Evolutionary conservation across 2,113 vertebrate species (phyloP), one percentile per base, ranked within the genome.

Genomic region (Poeciliopsis occidentalis): DNA sequence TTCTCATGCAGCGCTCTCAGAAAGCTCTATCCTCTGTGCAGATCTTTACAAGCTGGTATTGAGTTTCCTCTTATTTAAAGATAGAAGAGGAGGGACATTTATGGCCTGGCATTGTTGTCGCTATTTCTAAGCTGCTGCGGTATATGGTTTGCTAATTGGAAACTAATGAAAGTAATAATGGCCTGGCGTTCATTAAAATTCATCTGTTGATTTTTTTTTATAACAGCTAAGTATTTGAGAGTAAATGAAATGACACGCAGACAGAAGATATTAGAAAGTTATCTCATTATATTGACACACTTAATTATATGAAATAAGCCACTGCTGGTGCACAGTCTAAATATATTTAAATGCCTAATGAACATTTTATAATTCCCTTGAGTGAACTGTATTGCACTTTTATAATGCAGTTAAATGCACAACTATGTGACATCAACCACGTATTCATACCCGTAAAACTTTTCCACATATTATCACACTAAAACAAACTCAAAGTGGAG

Each of bases 111-210:
- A 77, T 54, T 84, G 77, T 76, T 75, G 64, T 65, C 71, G 63
- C 75, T 84, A 74, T 86, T 69, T 76, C 67, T 54, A 54, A 78
- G 83, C 78, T 87, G 83, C 83, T 91, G 81, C 76, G 79, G 75
- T 85, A 64, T 87, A 88, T 78, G 78, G 81, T 88, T 79, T 85
- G 83, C 86, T 93, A 92, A 94, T 94, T 90, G 85, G 78, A 91
- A 93, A 92, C 93, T 93, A 93, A 93, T 90, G 82, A 92, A 81
- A 71, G 84, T 85, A 93, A 91, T 92, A 94, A 92, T 82, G 85
- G 78, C 73, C 69, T 75, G 80, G 72, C 74, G 76, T 87, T 92
- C 79, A 94, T 93, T 93, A 92, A 91, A 92, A 91, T 85, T 89
- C 83, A 88, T 89, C 82, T 84, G 82, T 78, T 82, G 80, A 81